A percentile compares a stretch with the other conserved stretches of the same genome.
These are phyloP conservation scores for Argya squamiceps DNA, from an alignment of 2,797 vertebrate species.

Conservation along the genomic window DNA sequence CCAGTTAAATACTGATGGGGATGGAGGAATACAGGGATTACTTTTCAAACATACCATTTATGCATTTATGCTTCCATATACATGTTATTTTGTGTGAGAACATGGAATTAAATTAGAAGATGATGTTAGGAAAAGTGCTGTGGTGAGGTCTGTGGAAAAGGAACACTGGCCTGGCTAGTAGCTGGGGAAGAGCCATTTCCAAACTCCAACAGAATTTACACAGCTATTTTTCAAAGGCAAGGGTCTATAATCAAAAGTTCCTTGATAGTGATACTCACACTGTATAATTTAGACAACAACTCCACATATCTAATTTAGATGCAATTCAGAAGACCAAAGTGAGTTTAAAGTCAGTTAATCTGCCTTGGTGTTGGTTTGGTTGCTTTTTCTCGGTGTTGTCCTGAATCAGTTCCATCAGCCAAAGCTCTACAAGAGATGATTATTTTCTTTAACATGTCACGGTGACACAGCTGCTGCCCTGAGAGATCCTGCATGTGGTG, in stretches of 20 bases:
- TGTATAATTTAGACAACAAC: not conserved
- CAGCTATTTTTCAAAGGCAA: not conserved
- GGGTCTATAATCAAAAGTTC: not conserved
- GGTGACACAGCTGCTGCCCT: not conserved
- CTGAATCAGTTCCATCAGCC: not conserved
- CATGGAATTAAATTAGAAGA: not conserved
- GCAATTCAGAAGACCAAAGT: not conserved
- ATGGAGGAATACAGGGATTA: not conserved
- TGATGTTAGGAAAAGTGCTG: not conserved
- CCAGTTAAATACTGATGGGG: not conserved
- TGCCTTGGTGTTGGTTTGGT: not conserved
- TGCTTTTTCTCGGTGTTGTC: not conserved
- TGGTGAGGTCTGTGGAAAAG: not conserved
- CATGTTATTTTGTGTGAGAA: not conserved
- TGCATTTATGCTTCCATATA: not conserved
- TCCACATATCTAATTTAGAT: not conserved
- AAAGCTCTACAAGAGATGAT: not conserved
- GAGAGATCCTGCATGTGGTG: not conserved
- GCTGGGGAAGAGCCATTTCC: not conserved
- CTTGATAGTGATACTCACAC: not conserved
- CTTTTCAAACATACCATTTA: not conserved
- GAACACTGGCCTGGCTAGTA: not conserved
- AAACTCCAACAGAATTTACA: not conserved
- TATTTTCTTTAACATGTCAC: fast-evolving
- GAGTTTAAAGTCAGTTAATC: not conserved